Base-by-base conservation (phyloP, 2,797 vertebrate genomes). In the Botia almorhae region DNA sequence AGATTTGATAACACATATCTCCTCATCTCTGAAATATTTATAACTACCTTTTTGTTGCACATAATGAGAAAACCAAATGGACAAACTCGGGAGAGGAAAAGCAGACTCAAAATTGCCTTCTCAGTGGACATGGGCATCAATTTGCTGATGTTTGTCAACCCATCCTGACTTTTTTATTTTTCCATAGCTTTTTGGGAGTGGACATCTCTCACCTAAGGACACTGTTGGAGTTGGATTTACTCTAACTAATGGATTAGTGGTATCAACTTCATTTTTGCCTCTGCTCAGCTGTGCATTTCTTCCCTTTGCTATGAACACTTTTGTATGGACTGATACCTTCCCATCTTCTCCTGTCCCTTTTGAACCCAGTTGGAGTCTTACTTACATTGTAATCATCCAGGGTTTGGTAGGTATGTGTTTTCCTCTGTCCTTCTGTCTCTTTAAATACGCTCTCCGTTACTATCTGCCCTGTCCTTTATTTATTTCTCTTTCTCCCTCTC, bases 331-430 rank as follows among this genome's bases (percentile, higher is more conserved):
- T 76, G 29, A 29, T 56, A 58, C 56, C 26, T 16, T 61, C 48
- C 82, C 72, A 77, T 82, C 72, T 84, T 82, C 78, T 86, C 88
- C 89, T 81, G 87, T 86, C 89, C 88, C 85, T 88, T 89, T 89
- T 88, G 85, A 82, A 87, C 29, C 51, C 43, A 26, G 4, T 55
- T 65, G 74, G 84, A 84, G 82, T 84, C 69, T 90, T 87, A 88
- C 90, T 85, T 88, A 89, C 88, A 92, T 87, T 90, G 84, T 90
- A 88, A 76, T 83, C 84, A 85, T 88, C 83, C 85, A 81, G 83
- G 89, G 87, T 90, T 84, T 85, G 82, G 84, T 88, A 89, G 86
- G 85, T 90, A 91, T 83, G 88, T 85, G 85, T 63, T 43, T 33
- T 60, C 61, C 17, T 76, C 61, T 61, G 48, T 56, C 29, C 72